These are phyloP conservation scores for Monopis laevigella DNA, from an alignment of 2,888 invertebrate species.

Conservation along the genomic window DNA sequence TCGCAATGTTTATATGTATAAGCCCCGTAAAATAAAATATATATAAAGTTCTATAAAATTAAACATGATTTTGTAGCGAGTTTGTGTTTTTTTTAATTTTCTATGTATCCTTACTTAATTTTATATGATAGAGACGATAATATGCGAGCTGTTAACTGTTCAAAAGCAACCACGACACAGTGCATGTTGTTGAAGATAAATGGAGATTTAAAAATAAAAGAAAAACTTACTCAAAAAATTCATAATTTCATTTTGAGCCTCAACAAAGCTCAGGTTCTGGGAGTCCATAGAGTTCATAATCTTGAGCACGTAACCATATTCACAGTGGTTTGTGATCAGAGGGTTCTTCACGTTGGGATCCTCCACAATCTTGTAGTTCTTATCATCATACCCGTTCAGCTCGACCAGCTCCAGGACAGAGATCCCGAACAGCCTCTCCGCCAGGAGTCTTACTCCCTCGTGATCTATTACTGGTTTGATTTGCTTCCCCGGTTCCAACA, in stretches of 20 bases:
- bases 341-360: constrained; percentile 69
- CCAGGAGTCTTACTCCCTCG: constrained; percentile 60
- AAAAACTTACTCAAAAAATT: constrained; percentile 71
- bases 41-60: too few relatives aligned
- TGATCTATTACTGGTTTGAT: constrained; percentile 67
- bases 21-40: too few relatives aligned
- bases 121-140: too few relatives aligned
- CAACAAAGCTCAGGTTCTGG: constrained; percentile 70
- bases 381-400: constrained; percentile 82
- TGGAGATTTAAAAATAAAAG: constrained; percentile 11
- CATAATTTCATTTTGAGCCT: constrained; percentile 80
- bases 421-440: constrained; percentile 70
- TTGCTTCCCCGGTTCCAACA: constrained; percentile 61
- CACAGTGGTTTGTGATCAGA: constrained; percentile 58
- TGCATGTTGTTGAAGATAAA: too few relatives aligned
- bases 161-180: too few relatives aligned
- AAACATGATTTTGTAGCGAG: too few relatives aligned
- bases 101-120: too few relatives aligned
- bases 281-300: constrained; percentile 86
- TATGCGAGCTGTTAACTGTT: too few relatives aligned
- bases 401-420: constrained; percentile 64
- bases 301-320: constrained; percentile 81
- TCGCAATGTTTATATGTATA: too few relatives aligned
- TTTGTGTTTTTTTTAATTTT: too few relatives aligned
- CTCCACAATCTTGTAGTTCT: constrained; percentile 75